Evolutionary conservation across 2,888 invertebrate genomes (phyloP), one percentile per base, ranked within the genome.

Genomic region (Diaphora mendica): DNA sequence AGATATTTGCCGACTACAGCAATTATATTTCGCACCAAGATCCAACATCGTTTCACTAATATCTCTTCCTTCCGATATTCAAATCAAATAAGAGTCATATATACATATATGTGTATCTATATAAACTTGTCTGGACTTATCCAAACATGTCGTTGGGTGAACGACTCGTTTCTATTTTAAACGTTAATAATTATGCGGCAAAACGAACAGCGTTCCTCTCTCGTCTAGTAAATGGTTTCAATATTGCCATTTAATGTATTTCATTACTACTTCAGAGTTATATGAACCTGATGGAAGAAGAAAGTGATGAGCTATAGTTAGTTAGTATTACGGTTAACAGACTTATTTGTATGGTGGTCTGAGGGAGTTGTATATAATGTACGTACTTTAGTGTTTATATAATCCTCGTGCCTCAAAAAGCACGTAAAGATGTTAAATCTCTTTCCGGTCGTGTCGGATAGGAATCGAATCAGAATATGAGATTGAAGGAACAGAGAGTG

Each of bases 91-190:
- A 82, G 76, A 64, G 71, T 55, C 77, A 72, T 75, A 72, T 75
- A 77, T 83, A 85, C n/a, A 55, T 55, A 55, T 51, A 51, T 55
- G 11, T n/a, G 51, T 55, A n/a, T 55, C 51, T 77, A 84, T 83
- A 79, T 85, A 84, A 79, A 71, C 79, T 7, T 64, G 76, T 71
- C 66, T 55, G 55, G 77, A 85, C 78, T 88, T 86, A 87, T 85
- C 89, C 89, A 89, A 90, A 90, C 87, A 90, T 87, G 90, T 88
- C 89, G 86, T 81, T 86, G 90, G 91, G 91, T 91, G 89, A 91
- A 91, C 88, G 91, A 90, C 91, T 85, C 84, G 75, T 71, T 78
- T 88, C 91, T 91, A 91, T 91, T 91, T 91, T 87, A 77, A 87
- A 85, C 74, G 76, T 75, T 82, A 85, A 89, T 89, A 87, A 90